Percentiles rank a stretch among this genome's conserved stretches.
Conservation (phyloP, 2,797 vertebrate genomes). For the Odontamblyopus rebecca region DNA sequence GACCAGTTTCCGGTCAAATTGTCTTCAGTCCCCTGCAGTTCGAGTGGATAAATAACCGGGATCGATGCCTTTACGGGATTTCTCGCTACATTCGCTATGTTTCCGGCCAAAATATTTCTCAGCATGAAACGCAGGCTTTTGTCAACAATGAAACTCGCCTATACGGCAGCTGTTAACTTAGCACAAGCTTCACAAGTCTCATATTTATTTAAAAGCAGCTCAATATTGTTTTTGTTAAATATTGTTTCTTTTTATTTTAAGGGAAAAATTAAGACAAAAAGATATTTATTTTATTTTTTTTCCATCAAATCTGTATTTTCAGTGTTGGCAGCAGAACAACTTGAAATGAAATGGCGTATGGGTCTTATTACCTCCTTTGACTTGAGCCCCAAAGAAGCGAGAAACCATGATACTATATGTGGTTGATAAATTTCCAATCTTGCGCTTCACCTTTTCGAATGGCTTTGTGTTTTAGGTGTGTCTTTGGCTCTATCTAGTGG, state of each 20-base stretch:
- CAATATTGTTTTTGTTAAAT: constrained; percentile 62
- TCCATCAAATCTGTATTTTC: constrained; percentile 58
- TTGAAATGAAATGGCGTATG: neutral
- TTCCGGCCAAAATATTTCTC: too few species aligned
- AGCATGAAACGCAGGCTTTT: too few species aligned
- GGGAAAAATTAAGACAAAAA: constrained; percentile 26
- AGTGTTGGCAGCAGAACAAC: neutral
- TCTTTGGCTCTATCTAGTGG: neutral
- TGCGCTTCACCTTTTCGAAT: neutral
- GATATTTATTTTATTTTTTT: constrained; percentile 79
- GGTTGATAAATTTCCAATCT: neutral
- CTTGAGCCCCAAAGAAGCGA: neutral
- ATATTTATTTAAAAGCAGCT: constrained; percentile 76
- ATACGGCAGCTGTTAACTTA: constrained; percentile 64
- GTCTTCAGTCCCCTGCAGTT: too few species aligned
- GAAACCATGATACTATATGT: too few species aligned
- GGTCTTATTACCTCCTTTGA: neutral
- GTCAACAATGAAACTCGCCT: too few species aligned
- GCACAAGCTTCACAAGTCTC: constrained; percentile 61
- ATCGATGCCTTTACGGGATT: too few species aligned
- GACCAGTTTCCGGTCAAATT: too few species aligned
- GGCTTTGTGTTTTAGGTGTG: neutral
- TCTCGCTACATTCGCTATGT: too few species aligned
- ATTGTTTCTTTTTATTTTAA: constrained; percentile 53
- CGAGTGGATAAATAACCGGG: too few species aligned